phyloP scores from a whole-genome alignment of 1,140 invertebrate genomes.

The Camponotus pennsylvanicus region DNA sequence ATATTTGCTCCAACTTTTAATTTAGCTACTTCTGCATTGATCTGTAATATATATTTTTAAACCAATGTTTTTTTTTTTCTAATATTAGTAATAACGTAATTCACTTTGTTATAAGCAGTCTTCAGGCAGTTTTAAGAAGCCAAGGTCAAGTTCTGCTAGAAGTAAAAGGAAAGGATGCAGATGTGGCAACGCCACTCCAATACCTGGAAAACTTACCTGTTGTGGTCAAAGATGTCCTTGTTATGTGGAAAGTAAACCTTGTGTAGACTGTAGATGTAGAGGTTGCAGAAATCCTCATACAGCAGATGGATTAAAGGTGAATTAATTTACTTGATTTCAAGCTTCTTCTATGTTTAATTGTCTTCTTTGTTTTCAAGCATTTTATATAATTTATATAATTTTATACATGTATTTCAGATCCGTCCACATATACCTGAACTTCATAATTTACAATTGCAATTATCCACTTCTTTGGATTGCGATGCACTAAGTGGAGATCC shows the following conservation, averaged over 20 bases:
- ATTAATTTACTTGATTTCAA: conserved; percentile 57
- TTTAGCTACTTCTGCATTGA: conserved; percentile 65
- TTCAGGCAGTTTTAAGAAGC: conserved; percentile 84
- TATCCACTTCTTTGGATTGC: conserved; percentile 82
- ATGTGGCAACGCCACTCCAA: conserved; percentile 95
- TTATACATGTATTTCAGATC: conserved; percentile 84
- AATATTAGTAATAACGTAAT: conserved; percentile 33
- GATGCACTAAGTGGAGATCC: conserved; percentile 81
- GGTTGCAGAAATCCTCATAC: conserved; percentile 96
- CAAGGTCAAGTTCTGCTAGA: conserved; percentile 82
- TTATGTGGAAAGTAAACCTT: conserved; percentile 95
- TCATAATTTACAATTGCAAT: conserved; percentile 84
- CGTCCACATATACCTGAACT: conserved; percentile 89
- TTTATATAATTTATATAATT: conserved; percentile 14
- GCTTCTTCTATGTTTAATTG: neutral
- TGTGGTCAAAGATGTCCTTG: conserved; percentile 97
- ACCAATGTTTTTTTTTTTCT: neutral
- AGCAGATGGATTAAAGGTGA: conserved; percentile 92
- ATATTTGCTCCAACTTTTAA: conserved; percentile 5
- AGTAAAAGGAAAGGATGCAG: conserved; percentile 92
- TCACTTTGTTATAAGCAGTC: conserved; percentile 72
- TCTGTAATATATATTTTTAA: conserved; percentile 50
- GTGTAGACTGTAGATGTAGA: conserved; percentile 95
- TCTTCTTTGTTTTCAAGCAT: neutral
- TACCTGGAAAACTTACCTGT: conserved; percentile 95